Evolutionary conservation across 2,797 vertebrate genomes (phyloP), one percentile per base, ranked within the genome.

Genomic region (Aythya fuligula): DNA sequence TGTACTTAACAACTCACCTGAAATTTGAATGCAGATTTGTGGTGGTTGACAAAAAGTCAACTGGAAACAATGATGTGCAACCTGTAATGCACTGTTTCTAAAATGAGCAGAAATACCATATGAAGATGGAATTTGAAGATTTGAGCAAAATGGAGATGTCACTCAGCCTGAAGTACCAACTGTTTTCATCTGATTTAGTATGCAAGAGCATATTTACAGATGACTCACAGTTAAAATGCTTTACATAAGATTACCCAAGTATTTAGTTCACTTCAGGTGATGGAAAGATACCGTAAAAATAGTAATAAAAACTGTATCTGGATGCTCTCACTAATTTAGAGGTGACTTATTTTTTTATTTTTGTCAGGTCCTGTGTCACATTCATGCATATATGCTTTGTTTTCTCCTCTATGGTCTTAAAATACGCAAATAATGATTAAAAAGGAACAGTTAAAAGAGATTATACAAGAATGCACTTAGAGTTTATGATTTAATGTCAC

Each of bases 201-300:
- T 95, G 91, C 62, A 78, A 60, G 69, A 86, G 9, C 87, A 45
- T 86, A 60, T 79, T 94, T 95, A 70, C n/a, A 64, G 87, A 89
- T 97, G 97, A 96, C 74, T 97, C 94, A 95, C 27, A 73, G 54
- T 87, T 90, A 90, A 86, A 65, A 87, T 43, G 91, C 69, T 51
- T 97, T 96, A 90, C 39, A 56, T 96, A 97, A 97, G 94, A 76
- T 90, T 86, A 77, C 36, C 77, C 12, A 85, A 91, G 77, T 95
- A 83, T 88, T 94, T 76, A 65, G 83, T 95, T 96, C 86, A 96
- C 6, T 7, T 88, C 94, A 93, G 95, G 94, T 97, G 69, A 87
- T 85, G 87, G 82, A 82, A 87, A 71, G 87, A 69, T 74, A 57
- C 47, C 79, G 67, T 89, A 96, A 92, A 94, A 95, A 95, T 73